Percentiles rank a stretch among this genome's conserved stretches.
These are phyloP conservation scores for Shargacucullia verbasci DNA, from an alignment of 2,888 invertebrate species.

Conservation along the genomic window DNA sequence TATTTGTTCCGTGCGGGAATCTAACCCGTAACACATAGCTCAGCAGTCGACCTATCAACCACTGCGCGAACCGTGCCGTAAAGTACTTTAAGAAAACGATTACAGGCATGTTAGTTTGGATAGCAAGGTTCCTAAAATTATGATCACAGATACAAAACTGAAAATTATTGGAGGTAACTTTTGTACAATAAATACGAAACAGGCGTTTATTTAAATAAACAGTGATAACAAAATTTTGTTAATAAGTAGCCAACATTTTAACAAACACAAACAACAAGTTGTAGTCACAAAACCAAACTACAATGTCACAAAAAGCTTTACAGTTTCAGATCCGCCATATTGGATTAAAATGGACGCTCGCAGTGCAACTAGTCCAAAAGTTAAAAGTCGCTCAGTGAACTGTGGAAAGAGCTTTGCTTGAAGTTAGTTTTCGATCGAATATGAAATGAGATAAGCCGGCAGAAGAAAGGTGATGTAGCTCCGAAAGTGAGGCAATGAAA, in stretches of 20 bases:
- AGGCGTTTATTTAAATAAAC: neutral
- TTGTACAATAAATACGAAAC: constrained; percentile 16
- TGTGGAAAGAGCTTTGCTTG: constrained; percentile 41
- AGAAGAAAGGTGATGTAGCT: constrained; percentile 43
- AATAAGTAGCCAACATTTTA: neutral
- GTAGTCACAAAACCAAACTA: constrained; percentile 1
- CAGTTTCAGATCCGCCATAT: constrained; percentile 19
- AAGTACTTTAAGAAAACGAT: too few relatives aligned
- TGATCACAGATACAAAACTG: too few relatives aligned
- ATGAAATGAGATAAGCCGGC: constrained; percentile 38
- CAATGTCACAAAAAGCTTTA: neutral
- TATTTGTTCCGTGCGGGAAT: too few relatives aligned
- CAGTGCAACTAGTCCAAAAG: constrained; percentile 29
- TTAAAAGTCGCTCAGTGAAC: constrained; percentile 42
- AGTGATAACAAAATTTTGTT: constrained; percentile 7
- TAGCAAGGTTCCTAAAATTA: too few relatives aligned
- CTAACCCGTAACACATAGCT: too few relatives aligned
- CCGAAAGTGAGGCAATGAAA: neutral
- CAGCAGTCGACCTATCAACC: too few relatives aligned
- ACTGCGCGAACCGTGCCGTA: too few relatives aligned
- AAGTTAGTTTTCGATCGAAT: constrained; percentile 52
- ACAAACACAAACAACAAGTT: neutral
- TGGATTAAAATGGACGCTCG: constrained; percentile 25
- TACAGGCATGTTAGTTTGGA: too few relatives aligned
- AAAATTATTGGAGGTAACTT: constrained; percentile 15